These are phyloP conservation scores for Montipora efflorescens DNA, from an alignment of 64 coral and sea anemone genomes.

Conservation along the genomic window DNA sequence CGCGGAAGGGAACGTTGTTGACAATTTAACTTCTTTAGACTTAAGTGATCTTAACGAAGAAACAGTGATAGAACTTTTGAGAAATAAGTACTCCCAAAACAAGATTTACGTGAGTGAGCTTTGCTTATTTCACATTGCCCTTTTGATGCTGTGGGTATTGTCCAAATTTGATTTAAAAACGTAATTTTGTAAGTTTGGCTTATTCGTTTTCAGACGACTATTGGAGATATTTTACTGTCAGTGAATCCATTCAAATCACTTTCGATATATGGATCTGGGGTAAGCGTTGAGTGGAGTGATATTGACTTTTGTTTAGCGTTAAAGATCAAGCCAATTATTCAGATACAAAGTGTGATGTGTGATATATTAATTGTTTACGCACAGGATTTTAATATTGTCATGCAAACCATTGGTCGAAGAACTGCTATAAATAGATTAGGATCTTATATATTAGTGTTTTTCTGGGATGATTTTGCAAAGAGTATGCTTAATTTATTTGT, in stretches of 20 bases:
- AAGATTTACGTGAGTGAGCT: slow-evolving; percentile 33
- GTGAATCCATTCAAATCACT: slow-evolving; percentile 37
- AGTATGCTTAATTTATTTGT: not conserved
- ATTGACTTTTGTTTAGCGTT: slow-evolving; percentile 38
- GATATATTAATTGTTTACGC: too few relatives aligned
- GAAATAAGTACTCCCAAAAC: not conserved
- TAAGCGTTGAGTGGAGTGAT: not conserved
- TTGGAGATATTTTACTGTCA: slow-evolving; percentile 13
- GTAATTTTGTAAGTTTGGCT: not conserved
- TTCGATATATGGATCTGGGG: slow-evolving; percentile 15
- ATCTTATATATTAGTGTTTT: too few relatives aligned
- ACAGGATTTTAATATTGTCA: not conserved
- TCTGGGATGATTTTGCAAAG: not conserved
- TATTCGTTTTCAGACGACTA: not conserved
- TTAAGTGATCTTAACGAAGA: not conserved
- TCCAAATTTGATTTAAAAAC: too few relatives aligned
- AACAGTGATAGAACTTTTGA: slow-evolving; percentile 19
- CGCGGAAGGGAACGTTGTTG: not conserved
- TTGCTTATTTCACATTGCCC: not conserved
- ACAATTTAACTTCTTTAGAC: slow-evolving; percentile 18
- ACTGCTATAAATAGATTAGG: too few relatives aligned
- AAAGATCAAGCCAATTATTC: not conserved
- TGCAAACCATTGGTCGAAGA: not conserved
- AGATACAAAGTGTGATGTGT: not conserved
- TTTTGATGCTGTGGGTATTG: too few relatives aligned